phyloP scores from a whole-genome alignment of 2,113 vertebrate genomes.

The Marmota monax region DNA sequence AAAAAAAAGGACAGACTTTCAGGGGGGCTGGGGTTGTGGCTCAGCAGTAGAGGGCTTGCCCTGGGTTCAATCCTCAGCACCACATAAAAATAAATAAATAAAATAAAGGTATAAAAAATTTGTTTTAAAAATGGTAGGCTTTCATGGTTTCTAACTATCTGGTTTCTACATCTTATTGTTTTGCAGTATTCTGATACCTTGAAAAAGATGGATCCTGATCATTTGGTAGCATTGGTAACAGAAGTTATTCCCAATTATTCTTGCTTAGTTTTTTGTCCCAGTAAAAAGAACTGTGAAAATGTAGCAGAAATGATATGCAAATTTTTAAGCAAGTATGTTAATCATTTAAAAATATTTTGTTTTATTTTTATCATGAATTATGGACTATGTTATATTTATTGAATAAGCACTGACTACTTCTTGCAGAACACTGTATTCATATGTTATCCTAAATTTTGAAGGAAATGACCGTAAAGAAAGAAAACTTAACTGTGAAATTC shows the following conservation, averaged over 20 bases:
- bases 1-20: too few relatives aligned
- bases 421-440: background rate
- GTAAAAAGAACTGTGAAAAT: conserved; percentile 99
- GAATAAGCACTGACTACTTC: background rate
- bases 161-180: conserved; percentile 53
- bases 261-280: conserved; percentile 97
- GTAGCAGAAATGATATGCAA: conserved; percentile 97
- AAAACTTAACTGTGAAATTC: conserved; percentile 20
- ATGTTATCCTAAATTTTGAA: conserved; percentile 30
- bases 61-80: too few relatives aligned
- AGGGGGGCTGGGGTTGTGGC: too few relatives aligned
- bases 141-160: background rate
- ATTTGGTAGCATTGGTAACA: conserved; percentile 95
- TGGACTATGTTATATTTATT: background rate
- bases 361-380: conserved; percentile 35
- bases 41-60: too few relatives aligned
- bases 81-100: too few relatives aligned
- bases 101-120: too few relatives aligned
- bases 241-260: conserved; percentile 97
- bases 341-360: background rate
- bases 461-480: background rate
- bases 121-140: background rate
- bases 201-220: conserved; percentile 96
- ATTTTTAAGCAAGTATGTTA: conserved; percentile 93
- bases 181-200: conserved; percentile 92